A percentile compares a stretch with the other conserved stretches of the same genome.
These are phyloP conservation scores for Stenodema calcarata DNA, from an alignment of 2,888 invertebrate species.

Conservation along the genomic window DNA sequence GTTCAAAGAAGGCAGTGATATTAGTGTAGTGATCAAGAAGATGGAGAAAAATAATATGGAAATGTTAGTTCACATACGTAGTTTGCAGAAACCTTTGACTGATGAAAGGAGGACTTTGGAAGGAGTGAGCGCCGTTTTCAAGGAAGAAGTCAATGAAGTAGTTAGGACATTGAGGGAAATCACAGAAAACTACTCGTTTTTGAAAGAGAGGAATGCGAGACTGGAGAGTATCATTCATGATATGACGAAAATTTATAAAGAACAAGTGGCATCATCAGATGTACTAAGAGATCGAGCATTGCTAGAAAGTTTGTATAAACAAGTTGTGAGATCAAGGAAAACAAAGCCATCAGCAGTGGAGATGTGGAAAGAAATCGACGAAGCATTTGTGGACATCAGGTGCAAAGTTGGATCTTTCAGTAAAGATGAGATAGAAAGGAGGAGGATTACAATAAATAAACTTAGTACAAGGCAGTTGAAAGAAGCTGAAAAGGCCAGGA, in stretches of 20 bases:
- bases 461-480: background rate
- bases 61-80: slow-evolving; percentile 30
- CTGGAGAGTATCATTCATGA: slow-evolving; percentile 31
- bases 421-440: slow-evolving; percentile 29
- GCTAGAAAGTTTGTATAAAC: slow-evolving; percentile 33
- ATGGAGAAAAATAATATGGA: slow-evolving; percentile 40
- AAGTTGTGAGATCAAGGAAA: background rate
- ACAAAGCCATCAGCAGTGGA: slow-evolving; percentile 18
- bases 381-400: slow-evolving; percentile 21
- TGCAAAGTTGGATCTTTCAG: slow-evolving; percentile 27
- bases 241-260: slow-evolving; percentile 8
- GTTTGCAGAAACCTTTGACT: slow-evolving; percentile 28
- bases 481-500: slow-evolving; percentile 36
- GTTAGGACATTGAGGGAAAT: slow-evolving; percentile 24
- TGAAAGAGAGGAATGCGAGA: slow-evolving; percentile 8
- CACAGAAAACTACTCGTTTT: slow-evolving; percentile 12
- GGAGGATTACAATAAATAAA: slow-evolving; percentile 16
- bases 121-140: slow-evolving; percentile 4
- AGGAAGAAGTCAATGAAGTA: slow-evolving; percentile 23
- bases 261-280: slow-evolving; percentile 21
- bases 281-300: slow-evolving; percentile 20
- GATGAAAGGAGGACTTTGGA: background rate
- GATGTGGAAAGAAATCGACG: slow-evolving; percentile 46
- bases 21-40: slow-evolving; percentile 26
- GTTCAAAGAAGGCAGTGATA: slow-evolving; percentile 23